Conservation (phyloP, 1,140 invertebrate species). For the Homarus americanus region DNA sequence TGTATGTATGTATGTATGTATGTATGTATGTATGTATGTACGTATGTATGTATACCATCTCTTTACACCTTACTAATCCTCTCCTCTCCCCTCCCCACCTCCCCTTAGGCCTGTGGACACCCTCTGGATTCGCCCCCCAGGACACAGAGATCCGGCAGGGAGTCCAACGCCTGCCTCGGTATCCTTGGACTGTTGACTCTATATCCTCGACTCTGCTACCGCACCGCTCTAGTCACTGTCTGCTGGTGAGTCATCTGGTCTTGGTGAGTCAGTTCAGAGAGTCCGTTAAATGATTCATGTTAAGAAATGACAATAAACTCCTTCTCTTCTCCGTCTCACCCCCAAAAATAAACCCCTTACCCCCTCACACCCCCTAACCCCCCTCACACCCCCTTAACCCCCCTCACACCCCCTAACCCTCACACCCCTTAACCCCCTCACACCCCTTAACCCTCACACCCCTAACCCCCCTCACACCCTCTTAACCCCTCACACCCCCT, state of each 20-base stretch:
- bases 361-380: background rate
- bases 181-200: background rate
- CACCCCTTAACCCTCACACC: background rate
- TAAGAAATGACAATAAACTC: background rate
- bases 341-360: background rate
- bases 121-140: no score
- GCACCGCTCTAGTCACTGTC: background rate
- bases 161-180: no score
- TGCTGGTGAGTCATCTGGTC: conserved; percentile 32
- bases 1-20: no score
- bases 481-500: no score
- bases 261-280: background rate
- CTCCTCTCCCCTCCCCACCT: no score
- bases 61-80: no score
- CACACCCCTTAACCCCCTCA: background rate
- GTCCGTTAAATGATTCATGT: background rate
- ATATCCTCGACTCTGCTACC: background rate
- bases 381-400: background rate
- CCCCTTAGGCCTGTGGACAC: background rate
- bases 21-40: no score
- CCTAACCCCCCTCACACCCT: background rate
- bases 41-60: no score
- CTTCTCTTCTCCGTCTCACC: background rate
- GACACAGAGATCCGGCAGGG: no score
- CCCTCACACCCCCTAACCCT: background rate